These are phyloP conservation scores for Euthynnus affinis DNA, from an alignment of 2,797 vertebrate genomes.

Conservation along the genomic window DNA sequence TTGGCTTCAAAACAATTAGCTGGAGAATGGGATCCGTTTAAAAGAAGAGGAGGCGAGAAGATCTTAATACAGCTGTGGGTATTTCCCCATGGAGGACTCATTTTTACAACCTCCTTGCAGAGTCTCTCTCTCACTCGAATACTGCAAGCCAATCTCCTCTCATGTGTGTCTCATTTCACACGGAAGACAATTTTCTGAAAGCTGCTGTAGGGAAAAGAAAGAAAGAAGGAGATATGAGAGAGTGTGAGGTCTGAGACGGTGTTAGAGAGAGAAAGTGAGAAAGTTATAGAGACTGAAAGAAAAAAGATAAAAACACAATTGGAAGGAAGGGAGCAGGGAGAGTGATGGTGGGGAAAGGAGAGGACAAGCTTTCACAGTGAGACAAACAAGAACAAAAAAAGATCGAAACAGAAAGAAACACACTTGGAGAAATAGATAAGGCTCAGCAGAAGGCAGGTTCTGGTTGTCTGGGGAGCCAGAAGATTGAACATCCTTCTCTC, in stretches of 20 bases:
- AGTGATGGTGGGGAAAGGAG: neutral
- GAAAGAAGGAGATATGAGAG: constrained; percentile 17
- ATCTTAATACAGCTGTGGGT: constrained; percentile 83
- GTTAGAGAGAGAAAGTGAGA: constrained; percentile 38
- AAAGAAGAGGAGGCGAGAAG: constrained; percentile 79
- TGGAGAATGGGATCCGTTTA: constrained; percentile 82
- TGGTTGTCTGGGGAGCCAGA: constrained; percentile 65
- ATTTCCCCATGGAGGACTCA: constrained; percentile 83
- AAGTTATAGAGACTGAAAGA: constrained; percentile 41
- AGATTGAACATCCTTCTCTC: constrained; percentile 69
- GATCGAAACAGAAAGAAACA: constrained; percentile 40
- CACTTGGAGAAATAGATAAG: constrained; percentile 43
- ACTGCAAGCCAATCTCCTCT: constrained; percentile 73
- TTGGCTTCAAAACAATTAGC: constrained; percentile 85
- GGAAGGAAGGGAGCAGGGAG: constrained; percentile 1
- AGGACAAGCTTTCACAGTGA: constrained; percentile 29
- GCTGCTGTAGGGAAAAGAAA: constrained; percentile 50
- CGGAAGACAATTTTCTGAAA: constrained; percentile 67
- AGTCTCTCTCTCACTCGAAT: constrained; percentile 64
- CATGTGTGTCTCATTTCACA: constrained; percentile 74
- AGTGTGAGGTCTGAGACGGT: constrained; percentile 44
- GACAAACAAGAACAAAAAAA: constrained; percentile 44
- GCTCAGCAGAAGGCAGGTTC: constrained; percentile 59
- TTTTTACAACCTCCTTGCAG: constrained; percentile 80
- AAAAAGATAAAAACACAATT: constrained; percentile 35